phyloP scores from a whole-genome alignment of 2,888 invertebrate genomes.

The Parnassius glacialis region DNA sequence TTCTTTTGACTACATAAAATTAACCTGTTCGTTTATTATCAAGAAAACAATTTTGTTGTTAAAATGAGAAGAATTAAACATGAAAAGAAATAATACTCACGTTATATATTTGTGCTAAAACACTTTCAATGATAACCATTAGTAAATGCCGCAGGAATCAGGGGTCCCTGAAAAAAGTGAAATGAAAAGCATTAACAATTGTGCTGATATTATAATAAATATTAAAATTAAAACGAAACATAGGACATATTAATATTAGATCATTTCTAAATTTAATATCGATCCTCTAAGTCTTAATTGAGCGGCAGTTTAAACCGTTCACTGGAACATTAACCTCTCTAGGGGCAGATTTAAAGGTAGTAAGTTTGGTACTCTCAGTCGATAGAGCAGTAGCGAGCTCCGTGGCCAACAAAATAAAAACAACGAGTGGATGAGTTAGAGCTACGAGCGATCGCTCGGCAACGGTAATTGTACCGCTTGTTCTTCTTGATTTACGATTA shows the following conservation, averaged over 20 bases:
- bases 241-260: neutral
- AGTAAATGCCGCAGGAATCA: slow-evolving; percentile 99
- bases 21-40: no score
- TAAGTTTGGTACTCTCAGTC: slow-evolving; percentile 71
- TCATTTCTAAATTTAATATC: slow-evolving; percentile 19
- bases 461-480: slow-evolving; percentile 82
- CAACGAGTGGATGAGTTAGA: slow-evolving; percentile 77
- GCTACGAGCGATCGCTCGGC: slow-evolving; percentile 76
- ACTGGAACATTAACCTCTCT: slow-evolving; percentile 69
- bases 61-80: neutral
- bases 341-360: slow-evolving; percentile 76
- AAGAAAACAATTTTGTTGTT: no score
- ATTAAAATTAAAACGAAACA: neutral
- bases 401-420: slow-evolving; percentile 77
- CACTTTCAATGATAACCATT: slow-evolving; percentile 97
- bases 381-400: slow-evolving; percentile 72
- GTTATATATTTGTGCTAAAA: slow-evolving; percentile 79
- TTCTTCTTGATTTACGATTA: slow-evolving; percentile 82
- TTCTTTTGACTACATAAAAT: no score
- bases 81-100: slow-evolving; percentile 65
- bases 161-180: slow-evolving; percentile 90
- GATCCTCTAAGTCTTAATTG: slow-evolving; percentile 55
- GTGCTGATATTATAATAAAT: neutral
- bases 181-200: slow-evolving; percentile 28
- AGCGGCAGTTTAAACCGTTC: slow-evolving; percentile 67